Percentiles rank a stretch among this genome's conserved stretches.
These are phyloP conservation scores for Manduca sexta DNA, from an alignment of 1,140 invertebrate species.

Conservation along the genomic window DNA sequence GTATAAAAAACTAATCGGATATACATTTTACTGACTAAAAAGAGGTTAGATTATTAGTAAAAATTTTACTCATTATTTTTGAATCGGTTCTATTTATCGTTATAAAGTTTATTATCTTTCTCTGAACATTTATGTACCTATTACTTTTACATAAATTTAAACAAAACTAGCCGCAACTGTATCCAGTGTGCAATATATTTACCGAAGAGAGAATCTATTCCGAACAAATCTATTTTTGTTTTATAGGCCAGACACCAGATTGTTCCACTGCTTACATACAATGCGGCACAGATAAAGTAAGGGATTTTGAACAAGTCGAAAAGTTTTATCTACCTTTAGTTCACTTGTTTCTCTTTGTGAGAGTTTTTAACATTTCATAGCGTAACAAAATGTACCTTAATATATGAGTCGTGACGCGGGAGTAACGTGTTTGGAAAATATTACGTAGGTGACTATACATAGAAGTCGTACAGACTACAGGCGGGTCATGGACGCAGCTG, in stretches of 20 bases:
- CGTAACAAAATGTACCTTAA: neutral
- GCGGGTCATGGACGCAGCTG: slow-evolving; percentile 5
- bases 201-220: too few species aligned
- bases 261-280: slow-evolving; percentile 14
- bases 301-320: slow-evolving; percentile 4
- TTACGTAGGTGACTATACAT: neutral
- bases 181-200: too few species aligned
- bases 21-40: too few species aligned
- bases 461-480: neutral
- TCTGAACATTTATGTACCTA: too few species aligned
- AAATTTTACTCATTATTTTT: too few species aligned
- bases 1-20: too few species aligned
- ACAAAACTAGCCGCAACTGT: neutral
- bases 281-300: slow-evolving; percentile 12
- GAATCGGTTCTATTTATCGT: too few species aligned
- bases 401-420: neutral
- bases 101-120: too few species aligned
- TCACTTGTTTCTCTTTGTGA: slow-evolving; percentile 5
- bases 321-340: slow-evolving; percentile 11
- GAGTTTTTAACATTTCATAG: slow-evolving; percentile 10
- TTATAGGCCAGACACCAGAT: slow-evolving; percentile 10
- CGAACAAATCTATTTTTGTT: slow-evolving; percentile 20
- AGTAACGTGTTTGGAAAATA: neutral
- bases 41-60: too few species aligned
- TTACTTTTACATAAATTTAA: neutral